phyloP scores from a whole-genome alignment of 2,113 vertebrate species.

The Salvelinus alpinus region DNA sequence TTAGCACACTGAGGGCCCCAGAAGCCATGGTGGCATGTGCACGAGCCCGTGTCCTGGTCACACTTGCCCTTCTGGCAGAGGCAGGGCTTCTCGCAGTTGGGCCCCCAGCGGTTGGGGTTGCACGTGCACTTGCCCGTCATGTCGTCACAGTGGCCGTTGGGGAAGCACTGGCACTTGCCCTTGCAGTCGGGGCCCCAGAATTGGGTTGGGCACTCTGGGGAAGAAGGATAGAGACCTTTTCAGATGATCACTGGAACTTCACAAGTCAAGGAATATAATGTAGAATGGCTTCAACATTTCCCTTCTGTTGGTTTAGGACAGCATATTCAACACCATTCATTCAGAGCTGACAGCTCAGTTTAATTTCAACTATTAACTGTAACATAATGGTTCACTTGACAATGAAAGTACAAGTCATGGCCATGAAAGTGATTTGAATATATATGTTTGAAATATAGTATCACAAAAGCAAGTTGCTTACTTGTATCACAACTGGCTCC shows the following conservation, averaged over 20 bases:
- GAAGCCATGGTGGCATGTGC: slow-evolving; percentile 87
- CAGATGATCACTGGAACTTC: too few relatives aligned
- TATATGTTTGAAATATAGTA: too few relatives aligned
- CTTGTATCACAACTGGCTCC: slow-evolving; percentile 97
- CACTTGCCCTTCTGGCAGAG: slow-evolving; percentile 94
- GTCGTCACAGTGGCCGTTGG: slow-evolving; percentile 94
- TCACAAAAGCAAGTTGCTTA: slow-evolving; percentile 68
- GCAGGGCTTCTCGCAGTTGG: slow-evolving; percentile 89
- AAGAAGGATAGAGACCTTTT: slow-evolving; percentile 6
- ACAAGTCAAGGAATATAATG: too few relatives aligned
- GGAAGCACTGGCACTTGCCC: slow-evolving; percentile 90
- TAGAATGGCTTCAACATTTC: background rate
- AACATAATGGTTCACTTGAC: too few relatives aligned
- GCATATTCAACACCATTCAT: background rate
- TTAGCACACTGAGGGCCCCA: slow-evolving; percentile 93
- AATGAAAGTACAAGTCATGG: too few relatives aligned
- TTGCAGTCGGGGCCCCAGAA: slow-evolving; percentile 99
- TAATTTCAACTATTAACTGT: too few relatives aligned
- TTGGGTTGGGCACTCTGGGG: slow-evolving; percentile 89
- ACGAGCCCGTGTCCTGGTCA: slow-evolving; percentile 89
- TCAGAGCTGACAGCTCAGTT: too few relatives aligned
- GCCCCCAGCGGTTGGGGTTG: slow-evolving; percentile 94
- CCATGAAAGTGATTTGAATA: too few relatives aligned
- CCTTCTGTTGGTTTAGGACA: background rate
- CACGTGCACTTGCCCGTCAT: slow-evolving; percentile 92